Conservation (phyloP, 2,113 vertebrate genomes). For the Microtus pennsylvanicus region DNA sequence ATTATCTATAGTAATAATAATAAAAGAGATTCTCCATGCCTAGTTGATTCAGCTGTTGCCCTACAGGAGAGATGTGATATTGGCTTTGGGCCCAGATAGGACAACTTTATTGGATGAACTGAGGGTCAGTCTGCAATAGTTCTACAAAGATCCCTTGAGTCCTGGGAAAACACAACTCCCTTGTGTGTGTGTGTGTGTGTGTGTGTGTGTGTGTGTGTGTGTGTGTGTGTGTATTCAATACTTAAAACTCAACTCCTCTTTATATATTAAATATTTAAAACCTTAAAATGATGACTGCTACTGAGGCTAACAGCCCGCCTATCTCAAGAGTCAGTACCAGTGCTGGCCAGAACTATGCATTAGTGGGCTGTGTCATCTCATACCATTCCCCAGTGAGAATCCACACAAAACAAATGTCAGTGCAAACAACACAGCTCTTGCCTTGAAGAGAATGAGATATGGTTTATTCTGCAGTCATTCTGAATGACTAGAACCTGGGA, state of each 20-base stretch:
- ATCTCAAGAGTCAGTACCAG: background rate
- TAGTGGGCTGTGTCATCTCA: background rate
- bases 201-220: too few relatives aligned
- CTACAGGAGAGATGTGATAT: accelerated
- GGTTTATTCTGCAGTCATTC: background rate
- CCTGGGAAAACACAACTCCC: background rate
- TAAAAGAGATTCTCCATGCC: background rate
- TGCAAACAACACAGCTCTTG: background rate
- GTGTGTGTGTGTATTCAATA: accelerated
- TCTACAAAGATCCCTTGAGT: background rate
- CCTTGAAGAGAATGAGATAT: background rate
- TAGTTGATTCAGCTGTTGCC: background rate
- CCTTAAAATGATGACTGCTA: background rate
- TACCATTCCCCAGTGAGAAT: background rate
- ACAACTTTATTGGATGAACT: background rate
- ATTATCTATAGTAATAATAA: background rate
- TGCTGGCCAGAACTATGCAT: too few relatives aligned
- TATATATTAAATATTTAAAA: background rate
- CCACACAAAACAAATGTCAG: background rate
- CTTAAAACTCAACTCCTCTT: too few relatives aligned
- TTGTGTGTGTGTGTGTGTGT: accelerated
- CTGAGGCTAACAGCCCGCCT: background rate
- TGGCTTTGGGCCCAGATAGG: background rate
- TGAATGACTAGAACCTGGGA: background rate
- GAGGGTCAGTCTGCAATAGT: too few relatives aligned